A percentile compares a stretch with the other conserved stretches of the same genome.
Evolutionary conservation across 2,113 vertebrate species (phyloP).

Genomic region (Sapayoa aenigma): DNA sequence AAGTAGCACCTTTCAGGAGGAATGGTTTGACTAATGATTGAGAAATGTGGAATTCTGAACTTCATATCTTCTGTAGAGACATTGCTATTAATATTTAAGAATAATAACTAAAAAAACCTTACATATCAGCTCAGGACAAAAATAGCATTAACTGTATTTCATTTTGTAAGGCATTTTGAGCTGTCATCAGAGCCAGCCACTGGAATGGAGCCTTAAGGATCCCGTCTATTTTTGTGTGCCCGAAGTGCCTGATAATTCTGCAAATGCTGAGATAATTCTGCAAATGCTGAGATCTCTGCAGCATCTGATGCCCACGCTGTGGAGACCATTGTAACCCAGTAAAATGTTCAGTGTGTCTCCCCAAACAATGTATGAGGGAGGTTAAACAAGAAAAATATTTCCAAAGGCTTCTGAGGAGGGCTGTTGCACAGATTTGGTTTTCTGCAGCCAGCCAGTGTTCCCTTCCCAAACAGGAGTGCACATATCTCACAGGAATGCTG

Average conservation of each 20-base stretch:
- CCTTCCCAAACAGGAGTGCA: not conserved
- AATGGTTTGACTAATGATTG: not conserved
- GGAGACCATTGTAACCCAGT: not conserved
- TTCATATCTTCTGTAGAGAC: not conserved
- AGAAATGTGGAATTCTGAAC: not conserved
- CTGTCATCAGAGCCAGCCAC: constrained; percentile 25
- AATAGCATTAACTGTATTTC: constrained; percentile 28
- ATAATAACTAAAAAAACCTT: not conserved
- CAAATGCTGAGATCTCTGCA: not conserved
- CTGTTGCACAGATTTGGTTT: not conserved
- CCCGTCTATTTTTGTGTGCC: constrained; percentile 5
- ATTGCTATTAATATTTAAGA: constrained; percentile 17
- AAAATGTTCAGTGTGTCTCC: not conserved
- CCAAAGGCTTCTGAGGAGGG: not conserved
- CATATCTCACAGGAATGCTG: not conserved
- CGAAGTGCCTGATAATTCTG: not conserved
- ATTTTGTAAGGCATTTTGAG: constrained; percentile 25
- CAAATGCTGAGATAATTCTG: not conserved
- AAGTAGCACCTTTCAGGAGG: not conserved
- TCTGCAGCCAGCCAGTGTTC: not conserved
- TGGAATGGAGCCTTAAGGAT: constrained; percentile 15
- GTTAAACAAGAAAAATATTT: not conserved
- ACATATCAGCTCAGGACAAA: constrained; percentile 17
- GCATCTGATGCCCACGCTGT: not conserved
- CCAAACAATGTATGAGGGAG: not conserved